These are phyloP conservation scores for Pedetes capensis DNA, from an alignment of 2,113 vertebrate genomes.

Conservation along the genomic window DNA sequence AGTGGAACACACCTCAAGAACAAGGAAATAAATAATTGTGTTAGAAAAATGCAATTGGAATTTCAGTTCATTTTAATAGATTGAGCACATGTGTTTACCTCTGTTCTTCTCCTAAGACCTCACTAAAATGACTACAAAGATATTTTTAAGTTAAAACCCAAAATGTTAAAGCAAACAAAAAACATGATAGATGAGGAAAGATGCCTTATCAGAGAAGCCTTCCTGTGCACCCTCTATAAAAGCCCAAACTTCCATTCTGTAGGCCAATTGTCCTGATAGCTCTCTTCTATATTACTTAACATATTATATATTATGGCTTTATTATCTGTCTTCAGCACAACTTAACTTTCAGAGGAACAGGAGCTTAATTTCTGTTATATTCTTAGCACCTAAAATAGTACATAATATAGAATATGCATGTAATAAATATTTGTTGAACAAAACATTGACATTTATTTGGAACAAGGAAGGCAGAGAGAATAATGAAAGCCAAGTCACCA, in stretches of 20 bases:
- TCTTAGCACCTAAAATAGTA: neutral
- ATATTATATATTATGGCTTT: neutral
- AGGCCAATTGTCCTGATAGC: neutral
- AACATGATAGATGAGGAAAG: neutral
- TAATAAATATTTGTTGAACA: neutral
- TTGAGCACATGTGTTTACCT: neutral
- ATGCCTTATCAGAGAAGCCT: neutral
- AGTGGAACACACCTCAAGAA: neutral
- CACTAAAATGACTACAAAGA: slow-evolving; percentile 14
- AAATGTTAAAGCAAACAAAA: neutral
- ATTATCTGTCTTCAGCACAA: neutral
- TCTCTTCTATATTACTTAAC: neutral
- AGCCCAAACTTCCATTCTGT: neutral
- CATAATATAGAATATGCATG: neutral
- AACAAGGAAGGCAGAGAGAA: neutral
- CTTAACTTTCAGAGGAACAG: neutral
- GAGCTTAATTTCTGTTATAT: neutral
- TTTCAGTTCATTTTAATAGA: neutral
- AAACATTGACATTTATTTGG: neutral
- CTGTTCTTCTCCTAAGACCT: neutral
- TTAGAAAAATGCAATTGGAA: neutral
- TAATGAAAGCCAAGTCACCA: neutral
- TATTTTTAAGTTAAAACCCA: neutral
- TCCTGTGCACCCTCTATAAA: neutral
- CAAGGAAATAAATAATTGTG: neutral